Base-by-base conservation (phyloP, 2,888 invertebrate species). In the Lampropteryx suffumata region DNA sequence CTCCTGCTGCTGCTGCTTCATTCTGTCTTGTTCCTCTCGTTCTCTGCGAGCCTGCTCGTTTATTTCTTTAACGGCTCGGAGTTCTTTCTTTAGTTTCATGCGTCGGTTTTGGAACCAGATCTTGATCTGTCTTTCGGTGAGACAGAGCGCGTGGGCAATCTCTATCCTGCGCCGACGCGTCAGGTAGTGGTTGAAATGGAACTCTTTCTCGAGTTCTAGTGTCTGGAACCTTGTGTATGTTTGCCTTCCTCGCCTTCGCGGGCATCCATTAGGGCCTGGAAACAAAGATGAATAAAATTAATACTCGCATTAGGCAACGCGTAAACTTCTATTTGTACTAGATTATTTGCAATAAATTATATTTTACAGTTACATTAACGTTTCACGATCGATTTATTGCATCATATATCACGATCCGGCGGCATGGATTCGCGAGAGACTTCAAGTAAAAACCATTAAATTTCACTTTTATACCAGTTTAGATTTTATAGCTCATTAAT, bases 211-310 rank as follows among this genome's bases (percentile, higher is more conserved):
- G 88, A 99, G 93, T 84, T 99, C 98, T 90, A 98, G 92, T 14
- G 99, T 99, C 90, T 99, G 99, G 93, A 98, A 98, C 76, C 98
- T 95, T 63, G 98, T 99, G 93, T 99, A 99, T 11, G 99, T 99
- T 91, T 99, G 98, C 68, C 99, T 93, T 56, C 98, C 98, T 75
- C 98, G 94, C 82, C 98, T 94, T 77, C 98, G 93, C 60, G 98
- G 97, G 83, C 97, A 98, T 56, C 97, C 97, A 82, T 98, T 98
- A 49, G 98, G 98, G 86, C 98, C 98, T 97, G 94, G 68, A 93
- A 93, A 79, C 64, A 83, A 82, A 74, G 28, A 63, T 40, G 67
- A 50, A 65, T 64, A 50, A 61, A 36, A 43, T 57, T 52, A 52
- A 54, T 52, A 50, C 28, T 43, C 33, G 36, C 35, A 55, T 46